These are phyloP conservation scores for Chloroclystis v-ata DNA, from an alignment of 2,888 invertebrate species.

Conservation along the genomic window DNA sequence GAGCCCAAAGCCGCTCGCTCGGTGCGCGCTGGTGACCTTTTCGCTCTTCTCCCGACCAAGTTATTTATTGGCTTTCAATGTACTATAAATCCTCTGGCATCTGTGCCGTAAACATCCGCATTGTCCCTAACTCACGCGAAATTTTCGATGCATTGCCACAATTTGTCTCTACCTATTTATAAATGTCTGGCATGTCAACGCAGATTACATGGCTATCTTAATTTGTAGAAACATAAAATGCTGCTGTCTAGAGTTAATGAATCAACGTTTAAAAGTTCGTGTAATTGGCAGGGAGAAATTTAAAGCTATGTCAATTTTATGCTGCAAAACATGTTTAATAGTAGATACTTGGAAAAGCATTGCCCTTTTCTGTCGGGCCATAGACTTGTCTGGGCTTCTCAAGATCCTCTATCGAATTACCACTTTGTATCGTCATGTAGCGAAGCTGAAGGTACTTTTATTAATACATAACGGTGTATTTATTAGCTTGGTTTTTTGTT, in stretches of 20 bases:
- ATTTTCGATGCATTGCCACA: constrained; percentile 36
- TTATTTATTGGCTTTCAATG: constrained; percentile 60
- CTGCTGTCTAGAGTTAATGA: constrained; percentile 11
- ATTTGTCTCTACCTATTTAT: constrained; percentile 32
- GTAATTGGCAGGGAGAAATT: constrained; percentile 41
- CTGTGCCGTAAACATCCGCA: constrained; percentile 58
- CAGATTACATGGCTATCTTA: too few relatives aligned
- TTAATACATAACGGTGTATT: constrained; percentile 51
- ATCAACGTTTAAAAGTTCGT: constrained; percentile 28
- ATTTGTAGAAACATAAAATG: too few relatives aligned
- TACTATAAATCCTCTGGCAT: constrained; percentile 60
- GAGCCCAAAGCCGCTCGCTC: constrained; percentile 40
- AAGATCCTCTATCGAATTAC: constrained; percentile 68
- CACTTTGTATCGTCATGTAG: constrained; percentile 60
- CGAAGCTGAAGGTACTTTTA: constrained; percentile 47
- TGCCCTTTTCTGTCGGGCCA: constrained; percentile 45
- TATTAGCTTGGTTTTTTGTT: constrained; percentile 48
- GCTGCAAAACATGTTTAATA: constrained; percentile 22
- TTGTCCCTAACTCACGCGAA: constrained; percentile 45
- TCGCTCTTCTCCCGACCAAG: constrained; percentile 48
- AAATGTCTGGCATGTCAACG: constrained; percentile 23
- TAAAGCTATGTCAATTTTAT: constrained; percentile 23
- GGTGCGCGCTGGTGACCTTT: constrained; percentile 51
- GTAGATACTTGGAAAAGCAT: constrained; percentile 33
- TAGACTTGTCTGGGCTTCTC: constrained; percentile 53